These are phyloP conservation scores for Watsonalla cultraria DNA, from an alignment of 2,888 invertebrate species.

Conservation along the genomic window DNA sequence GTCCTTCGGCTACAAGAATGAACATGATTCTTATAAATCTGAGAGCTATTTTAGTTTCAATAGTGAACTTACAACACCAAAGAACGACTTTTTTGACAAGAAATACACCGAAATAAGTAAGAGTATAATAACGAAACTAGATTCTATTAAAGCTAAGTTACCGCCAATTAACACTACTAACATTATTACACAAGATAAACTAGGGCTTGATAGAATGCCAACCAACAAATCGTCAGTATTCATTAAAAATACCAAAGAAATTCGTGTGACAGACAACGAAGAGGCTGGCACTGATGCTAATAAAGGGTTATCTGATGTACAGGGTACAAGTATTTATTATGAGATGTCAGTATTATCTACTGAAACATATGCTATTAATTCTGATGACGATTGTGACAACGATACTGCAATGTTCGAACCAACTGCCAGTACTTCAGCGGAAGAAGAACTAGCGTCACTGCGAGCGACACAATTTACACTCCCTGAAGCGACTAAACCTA, in stretches of 20 bases:
- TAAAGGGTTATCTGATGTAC: constrained; percentile 65
- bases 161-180: constrained; percentile 46
- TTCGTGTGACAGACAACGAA: constrained; percentile 65
- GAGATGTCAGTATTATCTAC: constrained; percentile 73
- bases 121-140: constrained; percentile 74
- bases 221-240: constrained; percentile 67
- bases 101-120: constrained; percentile 72
- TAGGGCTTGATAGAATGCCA: constrained; percentile 66
- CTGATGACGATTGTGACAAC: constrained; percentile 65
- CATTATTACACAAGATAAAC: constrained; percentile 47
- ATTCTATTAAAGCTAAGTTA: constrained; percentile 47
- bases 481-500: constrained; percentile 19
- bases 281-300: constrained; percentile 56
- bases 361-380: constrained; percentile 61
- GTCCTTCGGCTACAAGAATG: constrained; percentile 42
- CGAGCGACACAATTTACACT: constrained; percentile 33
- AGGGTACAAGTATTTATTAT: constrained; percentile 74
- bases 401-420: constrained; percentile 48
- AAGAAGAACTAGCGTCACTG: constrained; percentile 44
- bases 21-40: constrained; percentile 51
- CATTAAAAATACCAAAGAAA: constrained; percentile 77
- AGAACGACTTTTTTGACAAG: constrained; percentile 73
- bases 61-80: constrained; percentile 74
- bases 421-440: constrained; percentile 45
- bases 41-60: constrained; percentile 61